Evolutionary conservation across 2,113 vertebrate species (phyloP), one percentile per base, ranked within the genome.

Genomic region (Eonycteris spelaea): DNA sequence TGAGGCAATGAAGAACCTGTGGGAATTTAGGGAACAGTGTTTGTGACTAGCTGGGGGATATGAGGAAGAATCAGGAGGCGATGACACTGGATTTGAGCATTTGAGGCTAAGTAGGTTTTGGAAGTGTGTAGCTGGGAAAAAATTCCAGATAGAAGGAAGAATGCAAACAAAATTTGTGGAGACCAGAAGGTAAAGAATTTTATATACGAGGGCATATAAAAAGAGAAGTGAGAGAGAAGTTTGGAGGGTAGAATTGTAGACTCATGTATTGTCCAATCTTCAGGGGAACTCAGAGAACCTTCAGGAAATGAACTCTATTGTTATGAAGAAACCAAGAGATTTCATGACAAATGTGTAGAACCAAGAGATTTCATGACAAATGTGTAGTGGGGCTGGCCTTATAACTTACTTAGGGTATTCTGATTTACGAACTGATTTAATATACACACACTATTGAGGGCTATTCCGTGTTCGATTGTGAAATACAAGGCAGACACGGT

Each of bases 261-360:
- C 7, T 53, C 13, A 33, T 24, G 13, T 88, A 30, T 45, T 82
- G 68, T 82, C 38, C 57, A 21, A 15, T 90, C 68, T 96, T 87
- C 80, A 78, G 9, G 67, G 61, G 71, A 79, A 82, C 40, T 77
- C 21, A 40, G 70, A 91, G 73, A 88, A 77, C 16, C 10, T 28
- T 93, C 55, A 86, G 11, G 12, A 94, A 78, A 57, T 61, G 67
- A 94, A 3, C 48, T 73, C 24, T 71, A 67, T 77, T 82, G 79
- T 94, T 91, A 33, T 35, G 40, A 78, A 94, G 55, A 95, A 97
- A 83, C 7, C 30, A 91, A 83, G 70, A 86, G 68, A 86, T 83
- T 83, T 68, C 51, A 59, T 35, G 51, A n/a, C 22, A 38, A 33
- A 16, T 70, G 19, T 86, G 28, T 75, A 59, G 51, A n/a, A n/a